Percentiles rank a stretch among this genome's conserved stretches.
Conservation (phyloP, 2,113 vertebrate genomes). For the Phalacrocorax pelagicus region DNA sequence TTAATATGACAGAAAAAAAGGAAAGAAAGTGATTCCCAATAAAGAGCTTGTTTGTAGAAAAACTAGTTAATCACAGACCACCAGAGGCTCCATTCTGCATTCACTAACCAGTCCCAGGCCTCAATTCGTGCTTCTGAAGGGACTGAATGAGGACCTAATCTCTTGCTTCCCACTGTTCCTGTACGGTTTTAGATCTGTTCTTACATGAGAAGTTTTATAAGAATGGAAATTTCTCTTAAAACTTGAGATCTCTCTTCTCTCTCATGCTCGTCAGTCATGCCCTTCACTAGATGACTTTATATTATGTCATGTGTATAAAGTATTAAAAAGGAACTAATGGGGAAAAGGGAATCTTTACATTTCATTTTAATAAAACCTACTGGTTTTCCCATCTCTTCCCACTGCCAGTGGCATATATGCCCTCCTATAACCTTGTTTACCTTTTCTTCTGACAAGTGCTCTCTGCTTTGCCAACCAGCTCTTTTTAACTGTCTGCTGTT, state of each 20-base stretch:
- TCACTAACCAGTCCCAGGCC: not conserved
- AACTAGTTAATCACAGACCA: not conserved
- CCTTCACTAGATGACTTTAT: not conserved
- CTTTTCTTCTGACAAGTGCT: not conserved
- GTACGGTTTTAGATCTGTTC: not conserved
- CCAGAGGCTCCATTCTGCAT: not conserved
- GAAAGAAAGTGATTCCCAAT: not conserved
- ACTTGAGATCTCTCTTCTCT: not conserved
- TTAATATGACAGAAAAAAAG: not conserved
- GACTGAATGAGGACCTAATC: not conserved
- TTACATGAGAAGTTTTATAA: not conserved
- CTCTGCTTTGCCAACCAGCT: conserved; percentile 16
- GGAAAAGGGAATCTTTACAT: not conserved
- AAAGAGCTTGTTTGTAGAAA: not conserved
- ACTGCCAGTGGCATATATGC: not conserved
- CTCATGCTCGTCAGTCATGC: not conserved
- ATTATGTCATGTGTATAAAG: not conserved
- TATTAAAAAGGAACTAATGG: not conserved
- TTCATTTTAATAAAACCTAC: conserved; percentile 6
- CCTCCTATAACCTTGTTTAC: conserved; percentile 25
- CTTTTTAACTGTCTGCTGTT: conserved; percentile 10
- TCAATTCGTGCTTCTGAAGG: not conserved
- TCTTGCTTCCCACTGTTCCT: not conserved
- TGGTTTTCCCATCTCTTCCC: not conserved
- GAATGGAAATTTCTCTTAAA: not conserved